Evolutionary conservation across 92 coral and sea anemone species (phyloP).

Genomic region (Phenganax subtilis): DNA sequence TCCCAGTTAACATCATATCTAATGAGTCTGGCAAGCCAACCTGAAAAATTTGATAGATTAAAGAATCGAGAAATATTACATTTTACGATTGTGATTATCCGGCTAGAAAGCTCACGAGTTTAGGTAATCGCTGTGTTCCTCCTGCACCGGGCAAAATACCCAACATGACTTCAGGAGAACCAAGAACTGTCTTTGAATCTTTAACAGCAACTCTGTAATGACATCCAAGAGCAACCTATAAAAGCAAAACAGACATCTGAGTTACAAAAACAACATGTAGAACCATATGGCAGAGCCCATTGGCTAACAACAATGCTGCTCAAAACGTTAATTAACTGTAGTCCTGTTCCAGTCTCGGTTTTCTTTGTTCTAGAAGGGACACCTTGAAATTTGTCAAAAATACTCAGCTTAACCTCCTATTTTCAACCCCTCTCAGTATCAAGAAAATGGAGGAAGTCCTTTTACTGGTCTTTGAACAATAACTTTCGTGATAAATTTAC

Average conservation of each 20-base stretch:
- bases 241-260: neutral
- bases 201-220: conserved; percentile 92
- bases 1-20: no score
- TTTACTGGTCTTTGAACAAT: no score
- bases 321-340: no score
- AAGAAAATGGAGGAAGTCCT: no score
- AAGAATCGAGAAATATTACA: neutral
- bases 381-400: no score
- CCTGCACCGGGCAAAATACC: conserved; percentile 98
- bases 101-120: conserved; percentile 57
- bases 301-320: no score
- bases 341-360: no score
- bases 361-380: no score
- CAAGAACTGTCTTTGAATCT: conserved; percentile 72
- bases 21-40: conserved; percentile 96
- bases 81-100: neutral
- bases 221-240: conserved; percentile 84
- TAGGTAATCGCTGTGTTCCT: conserved; percentile 91
- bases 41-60: conserved; percentile 35
- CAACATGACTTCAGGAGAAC: conserved; percentile 96
- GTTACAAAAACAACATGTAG: neutral
- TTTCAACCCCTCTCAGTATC: no score
- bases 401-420: no score
- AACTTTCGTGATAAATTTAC: no score
- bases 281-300: no score